phyloP scores from a whole-genome alignment of 37 sponge, comb jelly and placozoan genomes.

The Chondrosia reniformis region DNA sequence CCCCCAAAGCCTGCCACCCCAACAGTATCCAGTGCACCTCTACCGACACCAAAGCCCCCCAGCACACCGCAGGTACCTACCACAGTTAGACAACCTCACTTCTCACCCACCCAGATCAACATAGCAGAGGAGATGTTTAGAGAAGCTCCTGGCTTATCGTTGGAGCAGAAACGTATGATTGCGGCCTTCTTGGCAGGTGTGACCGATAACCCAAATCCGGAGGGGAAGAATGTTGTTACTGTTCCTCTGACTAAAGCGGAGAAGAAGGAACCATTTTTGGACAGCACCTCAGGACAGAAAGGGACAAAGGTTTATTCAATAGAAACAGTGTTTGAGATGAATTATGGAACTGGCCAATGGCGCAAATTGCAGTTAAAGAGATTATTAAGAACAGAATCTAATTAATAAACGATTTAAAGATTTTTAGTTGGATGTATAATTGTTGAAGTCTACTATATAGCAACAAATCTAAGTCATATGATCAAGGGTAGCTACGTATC shows the following conservation, averaged over 20 bases:
- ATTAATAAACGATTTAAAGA: no score
- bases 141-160: conserved; percentile 57
- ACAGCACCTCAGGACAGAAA: conserved; percentile 9
- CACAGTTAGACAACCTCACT: conserved; percentile 10
- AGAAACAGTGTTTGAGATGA: conserved; percentile 92
- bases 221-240: conserved; percentile 33
- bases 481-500: not conserved
- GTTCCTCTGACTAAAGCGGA: conserved; percentile 58
- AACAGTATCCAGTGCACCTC: conserved; percentile 19
- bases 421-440: no score
- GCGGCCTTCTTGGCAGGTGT: conserved; percentile 81
- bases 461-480: not conserved
- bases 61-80: not conserved
- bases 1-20: not conserved
- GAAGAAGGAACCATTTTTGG: conserved; percentile 40
- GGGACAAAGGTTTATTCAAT: conserved; percentile 34
- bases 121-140: conserved; percentile 87
- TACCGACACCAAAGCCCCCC: conserved; percentile 3
- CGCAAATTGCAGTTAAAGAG: conserved; percentile 83
- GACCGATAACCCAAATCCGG: conserved; percentile 59
- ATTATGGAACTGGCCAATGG: conserved; percentile 87
- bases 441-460: no score
- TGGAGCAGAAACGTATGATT: conserved; percentile 74
- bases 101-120: conserved; percentile 15
- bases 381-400: conserved; percentile 27